A percentile compares a stretch with the other conserved stretches of the same genome.
These are phyloP conservation scores for Lophius piscatorius DNA, from an alignment of 2,113 vertebrate genomes.

Conservation along the genomic window DNA sequence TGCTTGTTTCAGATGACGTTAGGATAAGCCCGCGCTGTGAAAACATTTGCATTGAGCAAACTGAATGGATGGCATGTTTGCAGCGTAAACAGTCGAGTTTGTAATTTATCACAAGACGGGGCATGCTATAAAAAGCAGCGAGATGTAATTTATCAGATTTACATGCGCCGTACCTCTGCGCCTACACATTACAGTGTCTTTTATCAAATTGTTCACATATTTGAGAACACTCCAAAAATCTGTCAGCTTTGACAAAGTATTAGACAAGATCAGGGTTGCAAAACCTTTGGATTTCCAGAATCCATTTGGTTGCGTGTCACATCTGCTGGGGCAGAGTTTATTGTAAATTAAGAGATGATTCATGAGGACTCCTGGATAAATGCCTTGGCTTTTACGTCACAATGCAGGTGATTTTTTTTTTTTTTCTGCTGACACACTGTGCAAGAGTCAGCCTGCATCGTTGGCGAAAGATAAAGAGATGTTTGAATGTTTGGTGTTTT, in stretches of 20 bases:
- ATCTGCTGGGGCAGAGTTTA: slow-evolving; percentile 35
- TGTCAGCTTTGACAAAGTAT: slow-evolving; percentile 1
- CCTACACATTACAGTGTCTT: background rate
- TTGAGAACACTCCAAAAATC: background rate
- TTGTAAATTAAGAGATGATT: slow-evolving; percentile 60
- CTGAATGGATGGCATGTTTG: slow-evolving; percentile 21
- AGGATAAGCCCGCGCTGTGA: slow-evolving; percentile 53
- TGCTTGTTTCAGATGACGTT: slow-evolving; percentile 52
- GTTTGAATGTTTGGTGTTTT: slow-evolving; percentile 73
- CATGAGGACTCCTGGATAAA: slow-evolving; percentile 62
- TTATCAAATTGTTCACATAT: no score
- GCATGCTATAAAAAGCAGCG: slow-evolving; percentile 9
- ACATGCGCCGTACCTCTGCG: background rate
- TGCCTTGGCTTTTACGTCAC: slow-evolving; percentile 61
- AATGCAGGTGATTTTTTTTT: slow-evolving; percentile 69
- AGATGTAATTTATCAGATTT: background rate
- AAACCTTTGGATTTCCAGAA: slow-evolving; percentile 24
- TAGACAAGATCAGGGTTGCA: slow-evolving; percentile 8
- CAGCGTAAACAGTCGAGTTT: slow-evolving; percentile 9
- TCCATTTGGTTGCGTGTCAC: slow-evolving; percentile 7
- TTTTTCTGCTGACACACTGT: slow-evolving; percentile 66
- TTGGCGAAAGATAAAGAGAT: slow-evolving; percentile 74
- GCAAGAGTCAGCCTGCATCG: slow-evolving; percentile 74
- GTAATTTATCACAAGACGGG: slow-evolving; percentile 6
- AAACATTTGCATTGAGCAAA: slow-evolving; percentile 49